Base-by-base conservation (phyloP, 2,797 vertebrate genomes). In the Hoplostethus atlanticus region DNA sequence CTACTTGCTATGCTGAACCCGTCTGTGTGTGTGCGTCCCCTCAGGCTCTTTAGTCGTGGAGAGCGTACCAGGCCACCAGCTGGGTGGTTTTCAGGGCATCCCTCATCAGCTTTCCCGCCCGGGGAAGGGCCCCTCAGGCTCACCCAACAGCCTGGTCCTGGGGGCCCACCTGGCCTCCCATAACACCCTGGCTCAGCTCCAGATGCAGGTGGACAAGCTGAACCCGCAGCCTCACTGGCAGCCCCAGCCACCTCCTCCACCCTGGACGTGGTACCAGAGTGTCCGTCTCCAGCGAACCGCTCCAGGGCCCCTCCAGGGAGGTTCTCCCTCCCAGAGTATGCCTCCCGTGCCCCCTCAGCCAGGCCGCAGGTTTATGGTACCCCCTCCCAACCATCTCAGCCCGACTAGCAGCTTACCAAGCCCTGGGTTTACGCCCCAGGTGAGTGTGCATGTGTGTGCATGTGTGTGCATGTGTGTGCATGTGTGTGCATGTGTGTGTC, bases 121-220 rank as follows among this genome's bases (percentile, higher is more conserved):
- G 12, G 76, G 69, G 30, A 76, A 61, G 17, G 71, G 36, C 54
- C 84, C 90, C 73, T 84, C 85, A 28, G 87, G 81, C 77, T 84
- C 87, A 6, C 81, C 82, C 69, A 62, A 46, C 55, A 62, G 88
- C 80, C 67, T 76, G 53, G 74, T 76, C 72, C 31, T 51, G 30
- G 87, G 83, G 66, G 76, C 81, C 64, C 76, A 51, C 21, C 30
- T 56, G 59, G 36, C 59, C 36, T 64, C 83, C 51, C 77, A 78
- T 52, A 90, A 78, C 63, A 92, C 91, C 31, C 81, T 93, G 83
- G 90, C 90, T 63, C 92, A 91, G 85, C 91, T 93, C 59, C 93
- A 94, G 83, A 83, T 90, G 91, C 93, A 94, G 88, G 93, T 94
- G 73, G 89, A 93, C 77, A 91, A 89, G 64, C 84, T 93, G 0